Evolutionary conservation across 2,113 vertebrate genomes (phyloP).

Genomic region (Calidris pygmaea): DNA sequence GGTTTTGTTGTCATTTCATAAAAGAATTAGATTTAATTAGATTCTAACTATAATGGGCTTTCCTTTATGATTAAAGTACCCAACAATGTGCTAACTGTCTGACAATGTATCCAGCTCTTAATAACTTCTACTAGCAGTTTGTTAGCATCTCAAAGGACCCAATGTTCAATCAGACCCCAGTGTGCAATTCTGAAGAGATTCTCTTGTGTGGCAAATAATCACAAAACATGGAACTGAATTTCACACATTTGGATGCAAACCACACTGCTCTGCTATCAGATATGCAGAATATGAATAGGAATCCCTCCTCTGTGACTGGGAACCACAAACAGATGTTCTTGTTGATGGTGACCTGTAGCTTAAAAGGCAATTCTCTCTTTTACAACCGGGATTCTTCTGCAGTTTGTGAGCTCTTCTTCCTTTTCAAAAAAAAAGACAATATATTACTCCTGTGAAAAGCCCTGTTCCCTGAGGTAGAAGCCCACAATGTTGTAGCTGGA

Average conservation of each 20-base stretch:
- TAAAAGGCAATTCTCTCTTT: neutral
- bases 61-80: neutral
- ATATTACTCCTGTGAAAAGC: neutral
- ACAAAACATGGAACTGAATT: neutral
- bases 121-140: neutral
- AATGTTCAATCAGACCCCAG: neutral
- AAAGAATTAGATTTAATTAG: conserved; percentile 17
- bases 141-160: neutral
- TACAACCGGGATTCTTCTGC: neutral
- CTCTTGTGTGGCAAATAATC: neutral
- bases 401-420: neutral
- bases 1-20: neutral
- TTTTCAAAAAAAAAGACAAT: neutral
- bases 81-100: neutral
- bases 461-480: neutral
- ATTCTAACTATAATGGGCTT: neutral
- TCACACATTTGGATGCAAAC: neutral
- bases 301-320: neutral
- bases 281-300: neutral
- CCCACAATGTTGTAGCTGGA: neutral
- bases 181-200: neutral
- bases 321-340: neutral
- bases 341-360: neutral
- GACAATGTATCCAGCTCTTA: neutral
- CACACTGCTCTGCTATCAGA: neutral